Evolutionary conservation across 2,888 invertebrate species (phyloP), one percentile per base, ranked within the genome.

Genomic region (Polyommatus iphigenia): DNA sequence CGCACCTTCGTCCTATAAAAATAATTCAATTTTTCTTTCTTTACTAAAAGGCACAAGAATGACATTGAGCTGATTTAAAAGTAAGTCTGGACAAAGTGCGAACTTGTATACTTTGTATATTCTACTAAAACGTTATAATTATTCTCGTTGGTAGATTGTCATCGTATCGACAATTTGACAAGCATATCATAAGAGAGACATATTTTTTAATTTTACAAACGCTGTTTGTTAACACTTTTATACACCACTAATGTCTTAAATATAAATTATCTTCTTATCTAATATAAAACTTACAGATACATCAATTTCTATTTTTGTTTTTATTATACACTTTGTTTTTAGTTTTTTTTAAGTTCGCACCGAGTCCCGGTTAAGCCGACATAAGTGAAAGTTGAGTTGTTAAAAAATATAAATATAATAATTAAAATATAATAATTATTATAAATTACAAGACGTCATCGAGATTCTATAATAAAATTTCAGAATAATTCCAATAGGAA

Each of bases 401-500:
- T 77, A 77, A 77, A 77, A 71, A 46, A 72, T 72, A 41, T n/a
- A 57, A 72, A 36, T 73, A 57, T 57, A 78, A 73, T 73, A 78
- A 73, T 73, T 36, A 41, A 57, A 72, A 36, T 73, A 57, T 57
- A 78, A 73, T 73, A 78, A 73, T 73, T 36, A 73, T 72, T 36
- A 73, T 72, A 78, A 41, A 41, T 72, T 59, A 73, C 24, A 72
- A 72, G 54, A 71, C 73, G 77, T 71, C 77, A 73, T 57, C 36
- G 57, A 72, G 57, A 86, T 87, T 87, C 85, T 84, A 85, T 84
- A 85, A 86, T 83, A 79, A 82, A 85, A 84, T 85, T 83, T 79
- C 71, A 76, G 77, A 86, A 87, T 87, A 88, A 89, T 89, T 88
- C 80, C 81, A 78, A 81, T 79, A 80, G 85, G 83, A 86, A 88